Evolutionary conservation across 2,888 invertebrate genomes (phyloP).

Genomic region (Bedellia somnulentella): DNA sequence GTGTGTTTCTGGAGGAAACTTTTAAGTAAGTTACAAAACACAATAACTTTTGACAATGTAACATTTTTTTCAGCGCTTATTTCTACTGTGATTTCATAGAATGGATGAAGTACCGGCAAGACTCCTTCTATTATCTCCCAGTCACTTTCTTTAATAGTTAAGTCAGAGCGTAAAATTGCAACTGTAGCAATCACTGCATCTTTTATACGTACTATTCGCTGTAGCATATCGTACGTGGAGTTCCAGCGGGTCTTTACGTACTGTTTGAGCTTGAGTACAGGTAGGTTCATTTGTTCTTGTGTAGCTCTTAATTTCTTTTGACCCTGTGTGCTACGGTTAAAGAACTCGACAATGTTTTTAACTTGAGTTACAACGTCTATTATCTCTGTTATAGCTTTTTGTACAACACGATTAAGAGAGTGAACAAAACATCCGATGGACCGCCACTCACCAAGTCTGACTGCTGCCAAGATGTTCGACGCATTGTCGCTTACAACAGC

Average conservation of each 20-base stretch:
- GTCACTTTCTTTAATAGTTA: slow-evolving; percentile 6
- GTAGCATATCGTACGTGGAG: slow-evolving; percentile 11
- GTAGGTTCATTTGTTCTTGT: slow-evolving; percentile 10
- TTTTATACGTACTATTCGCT: slow-evolving; percentile 9
- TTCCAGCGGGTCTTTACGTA: slow-evolving; percentile 11
- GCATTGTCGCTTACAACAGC: slow-evolving; percentile 12
- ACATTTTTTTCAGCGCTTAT: too few relatives aligned
- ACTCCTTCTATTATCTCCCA: slow-evolving; percentile 8
- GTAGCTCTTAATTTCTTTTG: slow-evolving; percentile 7
- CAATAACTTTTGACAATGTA: slow-evolving; percentile 4
- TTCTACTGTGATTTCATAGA: slow-evolving; percentile 3
- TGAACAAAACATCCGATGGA: slow-evolving; percentile 13
- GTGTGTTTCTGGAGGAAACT: background rate
- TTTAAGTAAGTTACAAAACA: slow-evolving; percentile 1
- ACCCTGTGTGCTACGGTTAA: slow-evolving; percentile 8
- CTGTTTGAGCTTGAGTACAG: slow-evolving; percentile 11
- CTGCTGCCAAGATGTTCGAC: slow-evolving; percentile 11
- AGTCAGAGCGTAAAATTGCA: too few relatives aligned
- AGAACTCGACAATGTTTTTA: slow-evolving; percentile 9
- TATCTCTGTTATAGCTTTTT: slow-evolving; percentile 7
- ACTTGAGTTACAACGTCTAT: too few relatives aligned
- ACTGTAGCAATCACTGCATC: too few relatives aligned
- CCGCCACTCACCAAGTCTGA: slow-evolving; percentile 10
- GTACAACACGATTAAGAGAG: slow-evolving; percentile 11
- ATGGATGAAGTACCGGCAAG: slow-evolving; percentile 3